A percentile compares a stretch with the other conserved stretches of the same genome.
Conservation (phyloP, 2,797 vertebrate species). For the Anomalospiza imberbis region DNA sequence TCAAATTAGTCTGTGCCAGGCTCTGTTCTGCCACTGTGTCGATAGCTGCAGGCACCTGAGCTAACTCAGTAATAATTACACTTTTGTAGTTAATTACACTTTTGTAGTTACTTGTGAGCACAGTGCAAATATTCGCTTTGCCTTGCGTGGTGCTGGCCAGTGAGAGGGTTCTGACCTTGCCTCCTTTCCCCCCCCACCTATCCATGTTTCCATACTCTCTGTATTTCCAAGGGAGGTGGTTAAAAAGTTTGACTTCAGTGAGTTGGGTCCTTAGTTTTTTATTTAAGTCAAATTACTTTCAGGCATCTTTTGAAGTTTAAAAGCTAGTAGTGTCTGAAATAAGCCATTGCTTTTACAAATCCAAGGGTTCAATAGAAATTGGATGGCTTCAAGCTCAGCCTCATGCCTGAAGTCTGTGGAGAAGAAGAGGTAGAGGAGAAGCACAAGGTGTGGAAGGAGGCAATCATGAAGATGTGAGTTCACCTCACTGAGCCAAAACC, state of each 20-base stretch:
- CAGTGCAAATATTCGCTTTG: not conserved
- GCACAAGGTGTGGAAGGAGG: not conserved
- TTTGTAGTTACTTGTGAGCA: not conserved
- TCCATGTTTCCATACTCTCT: not conserved
- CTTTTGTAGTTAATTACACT: not conserved
- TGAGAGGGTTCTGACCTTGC: not conserved
- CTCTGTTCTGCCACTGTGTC: not conserved
- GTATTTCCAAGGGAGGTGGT: not conserved
- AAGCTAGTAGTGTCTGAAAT: not conserved
- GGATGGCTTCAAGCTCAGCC: not conserved
- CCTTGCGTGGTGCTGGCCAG: not conserved
- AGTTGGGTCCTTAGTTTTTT: not conserved
- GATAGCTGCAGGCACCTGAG: not conserved
- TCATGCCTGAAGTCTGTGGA: not conserved
- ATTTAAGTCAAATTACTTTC: not conserved
- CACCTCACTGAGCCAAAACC: not conserved
- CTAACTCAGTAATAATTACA: not conserved
- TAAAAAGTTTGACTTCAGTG: not conserved
- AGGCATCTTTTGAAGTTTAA: not conserved
- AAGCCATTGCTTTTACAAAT: not conserved
- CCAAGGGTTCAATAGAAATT: not conserved
- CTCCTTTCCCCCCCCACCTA: fast-evolving
- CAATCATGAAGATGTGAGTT: not conserved
- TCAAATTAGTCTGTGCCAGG: not conserved
- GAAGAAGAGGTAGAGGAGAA: not conserved